Base-by-base conservation (phyloP, 2,888 invertebrate species). In the Euplexia lucipara region DNA sequence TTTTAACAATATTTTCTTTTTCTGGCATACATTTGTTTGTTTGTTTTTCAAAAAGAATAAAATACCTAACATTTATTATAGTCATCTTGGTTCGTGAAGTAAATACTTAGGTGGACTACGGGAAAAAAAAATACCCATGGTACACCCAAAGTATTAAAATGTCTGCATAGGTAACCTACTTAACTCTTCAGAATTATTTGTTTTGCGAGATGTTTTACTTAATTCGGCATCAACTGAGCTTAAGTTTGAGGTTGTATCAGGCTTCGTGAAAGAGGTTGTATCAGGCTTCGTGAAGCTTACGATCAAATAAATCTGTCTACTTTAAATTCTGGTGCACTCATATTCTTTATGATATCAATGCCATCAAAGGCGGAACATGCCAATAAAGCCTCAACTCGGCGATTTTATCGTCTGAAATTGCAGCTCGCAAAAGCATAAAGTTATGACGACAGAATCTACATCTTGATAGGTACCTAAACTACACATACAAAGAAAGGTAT, bases 391-490 rank as follows among this genome's bases (percentile, higher is more conserved):
- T 30, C 16, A 45, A 51, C 34, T 45, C 16, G 20, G 26, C 26
- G 20, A 45, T 69, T 70, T 68, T 60, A 70, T 61, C 62, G 62
- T 45, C 45, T 47, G 51, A 20, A 39, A 61, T 70, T 61, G 62
- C 44, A 59, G 58, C 39, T 52, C 34, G 45, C 59, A 49, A 39
- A 60, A 30, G 34, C 47, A 66, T 69, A 41, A 52, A 62, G 37
- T 41, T 68, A 35, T 59, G 45, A 34, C 14, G 59, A 34, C 26
- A 41, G 26, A 37, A 70, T 58, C 45, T 47, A 44, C 12, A 54
- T 37, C 35, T 37, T 16, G 54, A 37, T 39, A 45, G n/a, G 5
- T 5, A 26, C 26, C 26, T 26, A 26, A 3, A 26, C 26, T 26
- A 26, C 26, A 26, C 2, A 26, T 26, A 26, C 2, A 2, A 26